Evolutionary conservation across 2,113 vertebrate genomes (phyloP), one percentile per base, ranked within the genome.

Genomic region (Porphyrio hochstetteri): DNA sequence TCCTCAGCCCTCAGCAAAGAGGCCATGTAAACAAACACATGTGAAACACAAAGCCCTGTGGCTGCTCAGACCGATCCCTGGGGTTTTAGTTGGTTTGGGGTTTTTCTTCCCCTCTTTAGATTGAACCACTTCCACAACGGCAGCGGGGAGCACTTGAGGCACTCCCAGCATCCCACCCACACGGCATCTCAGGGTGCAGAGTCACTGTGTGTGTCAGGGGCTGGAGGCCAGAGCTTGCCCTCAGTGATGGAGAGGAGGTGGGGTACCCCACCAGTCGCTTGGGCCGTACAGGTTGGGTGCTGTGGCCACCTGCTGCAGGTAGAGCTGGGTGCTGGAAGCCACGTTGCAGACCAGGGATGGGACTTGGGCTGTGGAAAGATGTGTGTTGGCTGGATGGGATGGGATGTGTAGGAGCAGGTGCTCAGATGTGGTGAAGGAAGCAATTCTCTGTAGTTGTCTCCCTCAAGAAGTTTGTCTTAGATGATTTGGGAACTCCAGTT

Each of bases 141-240:
- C 16, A 70, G 14, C 46, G 57, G 25, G 59, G 42, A 88, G 61
- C 29, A 21, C 42, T 52, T 72, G 15, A 40, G 46, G 28, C 52
- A 4, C 60, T 56, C 29, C 4, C 46, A 0, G 0, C 16, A 27
- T 53, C 31, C 23, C 31, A 2, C 33, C 63, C 10, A 0, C 20
- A 33, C 38, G 20, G 21, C 14, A 8, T 25, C 38, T 55, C 6
- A 15, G 40, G 24, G 12, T 36, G 18, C 7, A 2, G 23, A 23
- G 10, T 50, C 11, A 3, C 52, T 6, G 15, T n/a, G 40, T 4
- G 7, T 42, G 20, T 3, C 4, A 53, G 63, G 23, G 13, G 56
- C 52, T 69, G 23, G 52, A 18, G 52, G 42, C 24, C 36, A 57
- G 42, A 92, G 77, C 60, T 79, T 59, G 65, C 46, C 31, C 36